Evolutionary conservation across 30 jellyfish, hydroid and myxozoan species (phyloP), one percentile per base, ranked within the genome.

Genomic region (Morbakka virulenta): DNA sequence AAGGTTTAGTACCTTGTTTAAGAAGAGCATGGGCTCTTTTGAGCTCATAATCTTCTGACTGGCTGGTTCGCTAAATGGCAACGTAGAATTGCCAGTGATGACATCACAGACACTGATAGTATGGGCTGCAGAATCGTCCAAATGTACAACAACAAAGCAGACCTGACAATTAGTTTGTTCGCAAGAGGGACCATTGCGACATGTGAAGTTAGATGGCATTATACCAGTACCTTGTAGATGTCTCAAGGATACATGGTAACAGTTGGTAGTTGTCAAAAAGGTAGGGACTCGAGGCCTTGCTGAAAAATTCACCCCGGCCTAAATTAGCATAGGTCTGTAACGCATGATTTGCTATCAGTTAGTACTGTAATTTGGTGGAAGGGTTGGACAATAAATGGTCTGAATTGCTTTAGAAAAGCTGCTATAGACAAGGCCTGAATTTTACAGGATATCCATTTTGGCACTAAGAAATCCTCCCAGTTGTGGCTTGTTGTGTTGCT

Each of bases 301-400:
- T 1, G 94, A 87, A 81, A 50, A 81, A 81, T 27, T 53, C 71
- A 9, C 88, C 94, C 30, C 81, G 25, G 24, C 28, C 6, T 12
- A 81, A 87, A 50, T 72, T 47, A 27, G 70, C 81, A 28, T 69
- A 51, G 62, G 94, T 81, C 30, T 81, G 94, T 24, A 81, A 79
- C 33, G 35, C 89, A 81, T 13, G 88, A 87, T 72, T 81, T 81
- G 81, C 94, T 81, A 48, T 72, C 94, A 0, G 94, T 81, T 24
- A 81, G 79, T 27, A 78, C 49, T 66, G 52, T 52, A 4, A 49
- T 31, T 32, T 53, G 69, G 26, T 81, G 88, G 72, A 33, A 25
- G 31, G 94, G 72, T 50, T 81, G 94, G 35, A 35, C 57, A 65
- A 80, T 69, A 62, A 27, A 81, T 2, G 89, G 94, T 21, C 81